These are phyloP conservation scores for Corythornis leucogaster DNA, from an alignment of 2,797 vertebrate genomes.

Conservation along the genomic window DNA sequence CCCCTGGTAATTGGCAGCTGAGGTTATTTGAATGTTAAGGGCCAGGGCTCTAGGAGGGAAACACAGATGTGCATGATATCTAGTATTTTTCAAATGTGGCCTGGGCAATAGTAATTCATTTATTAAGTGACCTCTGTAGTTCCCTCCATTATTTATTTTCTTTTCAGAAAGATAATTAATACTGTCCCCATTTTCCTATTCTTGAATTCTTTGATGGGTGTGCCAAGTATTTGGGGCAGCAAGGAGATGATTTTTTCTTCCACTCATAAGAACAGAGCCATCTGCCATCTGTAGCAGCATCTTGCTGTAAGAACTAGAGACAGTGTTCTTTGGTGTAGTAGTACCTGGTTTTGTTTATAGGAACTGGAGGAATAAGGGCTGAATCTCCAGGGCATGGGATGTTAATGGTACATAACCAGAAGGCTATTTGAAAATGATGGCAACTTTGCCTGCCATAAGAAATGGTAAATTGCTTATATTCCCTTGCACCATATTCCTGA, in stretches of 20 bases:
- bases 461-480: accelerated
- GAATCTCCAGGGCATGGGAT: not conserved
- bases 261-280: not conserved
- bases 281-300: not conserved
- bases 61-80: not conserved
- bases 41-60: not conserved
- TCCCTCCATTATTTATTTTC: not conserved
- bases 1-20: not conserved
- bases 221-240: not conserved
- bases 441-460: not conserved
- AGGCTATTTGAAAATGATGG: not conserved
- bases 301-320: not conserved
- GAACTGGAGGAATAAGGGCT: not conserved
- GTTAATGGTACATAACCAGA: not conserved
- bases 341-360: not conserved
- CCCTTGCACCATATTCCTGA: not conserved
- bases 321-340: not conserved
- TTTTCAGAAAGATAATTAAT: not conserved
- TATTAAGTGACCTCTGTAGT: not conserved
- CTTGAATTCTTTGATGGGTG: not conserved
- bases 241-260: not conserved
- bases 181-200: not conserved
- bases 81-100: not conserved
- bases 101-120: not conserved
- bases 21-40: not conserved